phyloP scores from a whole-genome alignment of 2,113 vertebrate species.

The Macroglossus sobrinus region DNA sequence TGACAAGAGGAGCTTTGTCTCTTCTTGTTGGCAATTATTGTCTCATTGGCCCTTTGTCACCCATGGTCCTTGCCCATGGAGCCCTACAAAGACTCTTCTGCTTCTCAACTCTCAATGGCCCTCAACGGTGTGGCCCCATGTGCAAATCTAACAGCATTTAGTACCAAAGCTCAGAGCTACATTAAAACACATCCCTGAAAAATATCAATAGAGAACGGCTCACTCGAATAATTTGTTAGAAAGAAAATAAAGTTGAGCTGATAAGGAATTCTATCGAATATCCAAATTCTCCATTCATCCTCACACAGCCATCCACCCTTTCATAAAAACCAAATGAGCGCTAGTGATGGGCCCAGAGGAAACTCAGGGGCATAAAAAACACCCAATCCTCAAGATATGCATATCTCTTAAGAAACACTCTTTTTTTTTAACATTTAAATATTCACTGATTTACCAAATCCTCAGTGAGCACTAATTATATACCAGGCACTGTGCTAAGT shows the following conservation, averaged over 20 bases:
- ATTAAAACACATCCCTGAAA: background rate
- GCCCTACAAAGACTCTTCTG: background rate
- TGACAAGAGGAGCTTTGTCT: background rate
- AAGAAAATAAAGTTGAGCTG: background rate
- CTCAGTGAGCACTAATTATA: background rate
- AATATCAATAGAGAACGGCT: background rate
- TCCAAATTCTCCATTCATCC: background rate
- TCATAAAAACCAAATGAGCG: background rate
- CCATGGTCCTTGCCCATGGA: background rate
- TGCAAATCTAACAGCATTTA: background rate
- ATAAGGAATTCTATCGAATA: background rate
- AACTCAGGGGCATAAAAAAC: background rate
- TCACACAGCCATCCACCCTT: background rate
- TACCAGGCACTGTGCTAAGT: background rate
- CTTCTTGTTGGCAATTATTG: background rate
- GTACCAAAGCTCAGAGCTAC: background rate
- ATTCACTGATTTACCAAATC: background rate
- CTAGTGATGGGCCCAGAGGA: fast-evolving
- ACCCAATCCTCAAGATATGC: background rate
- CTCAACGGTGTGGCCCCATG: background rate
- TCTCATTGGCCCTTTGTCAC: background rate
- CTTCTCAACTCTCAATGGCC: background rate
- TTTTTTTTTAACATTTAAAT: background rate
- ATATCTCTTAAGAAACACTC: background rate
- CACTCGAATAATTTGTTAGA: background rate